Conservation (phyloP, 2,113 vertebrate species). For the Smithornis capensis region DNA sequence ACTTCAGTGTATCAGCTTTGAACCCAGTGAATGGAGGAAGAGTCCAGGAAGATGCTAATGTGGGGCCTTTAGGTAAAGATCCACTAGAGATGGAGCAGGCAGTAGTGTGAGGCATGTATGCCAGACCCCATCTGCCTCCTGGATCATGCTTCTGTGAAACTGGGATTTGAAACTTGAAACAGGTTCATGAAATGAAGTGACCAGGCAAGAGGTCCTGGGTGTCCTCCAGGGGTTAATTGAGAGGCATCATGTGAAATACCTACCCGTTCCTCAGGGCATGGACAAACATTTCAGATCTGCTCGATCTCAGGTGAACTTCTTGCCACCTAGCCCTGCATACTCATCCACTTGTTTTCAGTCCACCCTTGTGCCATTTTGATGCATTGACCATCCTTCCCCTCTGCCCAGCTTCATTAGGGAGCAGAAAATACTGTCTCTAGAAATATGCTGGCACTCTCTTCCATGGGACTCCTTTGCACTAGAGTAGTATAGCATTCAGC, state of each 20-base stretch:
- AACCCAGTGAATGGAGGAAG: not conserved
- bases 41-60: not conserved
- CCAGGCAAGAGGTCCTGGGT: rapidly evolving
- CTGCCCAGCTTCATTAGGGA: not conserved
- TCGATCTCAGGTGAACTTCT: rapidly evolving
- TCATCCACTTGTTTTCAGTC: not conserved
- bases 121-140: not conserved
- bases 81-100: not conserved
- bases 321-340: rapidly evolving
- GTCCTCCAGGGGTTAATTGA: not conserved
- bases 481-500: not conserved
- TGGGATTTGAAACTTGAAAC: not conserved
- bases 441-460: not conserved
- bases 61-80: not conserved
- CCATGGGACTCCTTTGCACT: not conserved
- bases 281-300: not conserved
- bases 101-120: rapidly evolving
- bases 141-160: not conserved
- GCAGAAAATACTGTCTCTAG: not conserved
- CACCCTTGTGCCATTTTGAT: rapidly evolving
- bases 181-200: not conserved
- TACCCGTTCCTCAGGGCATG: not conserved
- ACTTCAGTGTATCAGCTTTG: not conserved
- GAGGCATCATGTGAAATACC: not conserved
- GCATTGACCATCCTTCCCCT: not conserved